phyloP scores from a whole-genome alignment of 2,888 invertebrate genomes.

The Cephus rjabovi region DNA sequence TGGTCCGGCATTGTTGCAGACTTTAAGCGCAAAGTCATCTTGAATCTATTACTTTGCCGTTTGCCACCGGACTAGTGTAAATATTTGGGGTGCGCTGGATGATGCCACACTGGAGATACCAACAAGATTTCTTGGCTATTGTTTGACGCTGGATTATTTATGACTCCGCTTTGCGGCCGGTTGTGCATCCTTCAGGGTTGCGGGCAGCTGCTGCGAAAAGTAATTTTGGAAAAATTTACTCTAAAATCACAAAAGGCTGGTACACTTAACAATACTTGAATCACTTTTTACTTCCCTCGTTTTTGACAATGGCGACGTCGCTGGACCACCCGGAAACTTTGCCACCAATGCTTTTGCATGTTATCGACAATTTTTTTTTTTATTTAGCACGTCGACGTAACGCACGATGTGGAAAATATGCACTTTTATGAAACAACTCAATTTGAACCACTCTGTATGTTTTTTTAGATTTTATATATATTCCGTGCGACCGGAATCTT shows the following conservation, averaged over 20 bases:
- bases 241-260: not conserved
- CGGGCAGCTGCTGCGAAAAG: constrained; percentile 20
- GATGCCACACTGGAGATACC: constrained; percentile 32
- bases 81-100: constrained; percentile 42
- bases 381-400: too few species aligned
- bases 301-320: too few species aligned
- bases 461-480: too few species aligned
- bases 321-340: too few species aligned
- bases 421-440: too few species aligned
- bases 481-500: too few species aligned
- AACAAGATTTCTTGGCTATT: constrained; percentile 36
- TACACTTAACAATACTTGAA: too few species aligned
- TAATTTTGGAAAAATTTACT: constrained; percentile 9
- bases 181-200: not conserved
- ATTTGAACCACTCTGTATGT: too few species aligned
- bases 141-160: constrained; percentile 45
- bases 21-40: constrained; percentile 51
- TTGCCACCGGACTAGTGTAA: constrained; percentile 49
- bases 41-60: constrained; percentile 50
- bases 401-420: too few species aligned
- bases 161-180: constrained; percentile 25
- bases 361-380: too few species aligned
- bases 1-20: constrained; percentile 35
- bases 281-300: too few species aligned
- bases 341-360: too few species aligned